These are phyloP conservation scores for Pammene fasciana DNA, from an alignment of 2,888 invertebrate species.

Conservation along the genomic window DNA sequence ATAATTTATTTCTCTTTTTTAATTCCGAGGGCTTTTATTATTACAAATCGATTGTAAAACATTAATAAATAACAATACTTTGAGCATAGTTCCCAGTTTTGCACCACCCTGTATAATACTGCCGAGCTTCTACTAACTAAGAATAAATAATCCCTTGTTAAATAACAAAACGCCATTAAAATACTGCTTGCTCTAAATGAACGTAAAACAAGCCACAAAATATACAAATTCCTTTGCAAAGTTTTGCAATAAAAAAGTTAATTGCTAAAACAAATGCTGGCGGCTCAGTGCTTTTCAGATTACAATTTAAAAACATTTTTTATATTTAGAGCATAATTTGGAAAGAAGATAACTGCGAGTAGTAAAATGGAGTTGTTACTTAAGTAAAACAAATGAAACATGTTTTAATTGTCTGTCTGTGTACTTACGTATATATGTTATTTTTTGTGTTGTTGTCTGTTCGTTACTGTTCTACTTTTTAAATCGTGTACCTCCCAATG, in stretches of 20 bases:
- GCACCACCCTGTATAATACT: too few relatives aligned
- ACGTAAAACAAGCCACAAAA: slow-evolving; percentile 31
- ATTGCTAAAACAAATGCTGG: slow-evolving; percentile 38
- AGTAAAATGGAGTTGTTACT: slow-evolving; percentile 6
- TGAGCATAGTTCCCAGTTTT: too few relatives aligned
- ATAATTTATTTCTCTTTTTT: too few relatives aligned
- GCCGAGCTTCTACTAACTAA: too few relatives aligned
- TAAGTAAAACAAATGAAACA: too few relatives aligned
- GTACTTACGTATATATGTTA: too few relatives aligned
- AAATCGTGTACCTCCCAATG: too few relatives aligned
- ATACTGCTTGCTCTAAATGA: slow-evolving; percentile 19
- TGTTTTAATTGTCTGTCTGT: not conserved
- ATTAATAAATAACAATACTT: too few relatives aligned
- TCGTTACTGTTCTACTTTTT: too few relatives aligned
- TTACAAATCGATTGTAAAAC: too few relatives aligned
- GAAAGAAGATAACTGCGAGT: slow-evolving; percentile 17
- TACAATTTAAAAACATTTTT: slow-evolving; percentile 40
- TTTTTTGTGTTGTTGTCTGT: too few relatives aligned
- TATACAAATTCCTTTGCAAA: slow-evolving; percentile 34
- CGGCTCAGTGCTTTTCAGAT: slow-evolving; percentile 28
- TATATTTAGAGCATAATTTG: slow-evolving; percentile 27
- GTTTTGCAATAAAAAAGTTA: slow-evolving; percentile 41
- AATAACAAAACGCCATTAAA: slow-evolving; percentile 1
- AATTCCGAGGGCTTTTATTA: too few relatives aligned
- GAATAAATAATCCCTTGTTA: not conserved